Evolutionary conservation across 2,113 vertebrate species (phyloP).

Genomic region (Malurus elegans): DNA sequence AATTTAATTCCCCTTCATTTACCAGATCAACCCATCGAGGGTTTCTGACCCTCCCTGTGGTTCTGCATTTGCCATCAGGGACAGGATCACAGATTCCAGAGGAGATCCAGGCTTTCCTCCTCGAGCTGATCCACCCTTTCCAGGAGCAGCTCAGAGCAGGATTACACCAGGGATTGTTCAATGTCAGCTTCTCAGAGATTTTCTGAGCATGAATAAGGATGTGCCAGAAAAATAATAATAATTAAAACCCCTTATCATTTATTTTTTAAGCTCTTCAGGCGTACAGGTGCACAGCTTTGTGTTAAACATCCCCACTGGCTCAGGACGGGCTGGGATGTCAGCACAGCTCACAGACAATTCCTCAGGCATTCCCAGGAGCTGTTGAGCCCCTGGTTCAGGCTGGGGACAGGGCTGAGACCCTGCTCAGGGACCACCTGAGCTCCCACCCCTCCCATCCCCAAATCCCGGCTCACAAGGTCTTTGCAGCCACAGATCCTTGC

Average conservation of each 20-base stretch:
- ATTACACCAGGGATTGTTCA: not conserved
- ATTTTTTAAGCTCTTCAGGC: not conserved
- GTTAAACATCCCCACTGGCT: not conserved
- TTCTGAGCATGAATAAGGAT: not conserved
- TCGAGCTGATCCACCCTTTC: not conserved
- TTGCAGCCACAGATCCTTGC: not conserved
- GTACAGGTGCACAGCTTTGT: not conserved
- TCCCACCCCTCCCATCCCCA: no score
- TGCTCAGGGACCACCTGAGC: no score
- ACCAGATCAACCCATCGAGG: not conserved
- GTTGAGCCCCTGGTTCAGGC: fast-evolving
- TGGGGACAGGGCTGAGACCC: no score
- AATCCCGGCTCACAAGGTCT: not conserved
- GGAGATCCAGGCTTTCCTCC: not conserved
- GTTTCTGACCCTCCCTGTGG: not conserved
- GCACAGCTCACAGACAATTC: not conserved
- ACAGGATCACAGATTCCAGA: not conserved
- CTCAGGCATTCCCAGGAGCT: not conserved
- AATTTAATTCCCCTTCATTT: no score
- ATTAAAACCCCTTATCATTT: fast-evolving
- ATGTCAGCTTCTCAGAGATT: not conserved
- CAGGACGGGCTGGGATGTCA: not conserved
- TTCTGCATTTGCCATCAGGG: not conserved
- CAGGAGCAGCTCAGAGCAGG: not conserved
- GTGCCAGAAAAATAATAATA: not conserved